A percentile compares a stretch with the other conserved stretches of the same genome.
phyloP scores from a whole-genome alignment of 35 echinoderm and acorn worm genomes.

The Heliocidaris tuberculata region DNA sequence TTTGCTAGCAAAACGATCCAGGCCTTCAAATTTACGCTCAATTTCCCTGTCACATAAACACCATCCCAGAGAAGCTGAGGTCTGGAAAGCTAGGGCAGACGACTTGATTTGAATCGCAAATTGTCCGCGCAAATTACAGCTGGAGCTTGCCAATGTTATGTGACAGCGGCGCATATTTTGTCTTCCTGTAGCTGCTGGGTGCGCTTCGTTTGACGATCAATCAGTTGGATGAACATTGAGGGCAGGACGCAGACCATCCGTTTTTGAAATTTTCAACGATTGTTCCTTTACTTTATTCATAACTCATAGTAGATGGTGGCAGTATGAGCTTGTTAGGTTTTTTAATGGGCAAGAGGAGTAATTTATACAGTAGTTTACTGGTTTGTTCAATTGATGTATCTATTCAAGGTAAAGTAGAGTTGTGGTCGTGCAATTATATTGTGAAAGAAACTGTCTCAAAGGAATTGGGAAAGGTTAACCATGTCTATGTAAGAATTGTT shows the following conservation, averaged over 20 bases:
- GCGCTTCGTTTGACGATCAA: not conserved
- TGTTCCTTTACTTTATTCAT: not conserved
- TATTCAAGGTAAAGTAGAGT: too few species aligned
- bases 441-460: too few species aligned
- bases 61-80: not conserved
- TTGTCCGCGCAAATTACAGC: not conserved
- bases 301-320: not conserved
- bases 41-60: not conserved
- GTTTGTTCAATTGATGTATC: not conserved
- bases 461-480: too few species aligned
- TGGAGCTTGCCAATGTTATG: not conserved
- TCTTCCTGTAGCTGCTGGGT: not conserved
- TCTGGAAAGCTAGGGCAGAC: not conserved
- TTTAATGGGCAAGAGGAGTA: not conserved
- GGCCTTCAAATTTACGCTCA: constrained; percentile 10
- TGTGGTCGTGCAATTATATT: too few species aligned
- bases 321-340: not conserved
- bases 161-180: not conserved
- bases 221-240: not conserved
- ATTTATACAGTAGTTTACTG: not conserved
- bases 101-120: not conserved
- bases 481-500: too few species aligned
- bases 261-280: not conserved
- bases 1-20: not conserved
- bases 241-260: not conserved